Base-by-base conservation (phyloP, 2,797 vertebrate genomes). In the Cryptoblepharus egeriae region DNA sequence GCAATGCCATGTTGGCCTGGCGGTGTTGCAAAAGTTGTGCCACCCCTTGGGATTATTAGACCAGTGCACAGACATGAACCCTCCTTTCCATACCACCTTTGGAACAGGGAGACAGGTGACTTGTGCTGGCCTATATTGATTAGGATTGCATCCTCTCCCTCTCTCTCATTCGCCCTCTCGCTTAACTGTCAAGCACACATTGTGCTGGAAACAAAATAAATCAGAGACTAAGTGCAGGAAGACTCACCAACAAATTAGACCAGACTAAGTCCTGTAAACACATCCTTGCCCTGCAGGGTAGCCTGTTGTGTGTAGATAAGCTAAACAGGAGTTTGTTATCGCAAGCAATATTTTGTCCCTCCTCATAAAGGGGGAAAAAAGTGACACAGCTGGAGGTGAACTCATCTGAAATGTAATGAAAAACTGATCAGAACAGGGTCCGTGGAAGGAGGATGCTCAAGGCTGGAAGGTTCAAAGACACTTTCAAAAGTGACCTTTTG, bases 341-440 rank as follows among this genome's bases (percentile, higher is more conserved):
- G 79, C 90, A 86, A 86, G 80, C 87, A 92, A 89, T 90, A 93
- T 87, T 93, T 92, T 82, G 77, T 84, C 86, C 77, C 88, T 92
- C 68, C 76, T 93, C 93, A 82, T 86, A 52, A 52, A 52, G 45
- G 39, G 39, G 12, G 12, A 49, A 92, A 94, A 92, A 91, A 83
- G 79, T 85, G 91, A 91, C 91, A 88, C 86, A 90, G 88, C 79
- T 90, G 81, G 87, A 84, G 85, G 80, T 83, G 88, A 93, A 94
- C 89, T 95, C 96, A 96, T 92, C 95, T 94, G 92, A 94, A 94
- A 93, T 81, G 83, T 88, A 93, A 94, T 89, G 93, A 88, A 88
- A 87, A 20, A 87, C 79, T 4, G 86, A 89, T 80, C 81, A 85
- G 84, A 82, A 93, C 87, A 87, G 75, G 71, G 85, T 60, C n/a